These are phyloP conservation scores for Todiramphus chloris DNA, from an alignment of 2,113 vertebrate genomes.

Conservation along the genomic window DNA sequence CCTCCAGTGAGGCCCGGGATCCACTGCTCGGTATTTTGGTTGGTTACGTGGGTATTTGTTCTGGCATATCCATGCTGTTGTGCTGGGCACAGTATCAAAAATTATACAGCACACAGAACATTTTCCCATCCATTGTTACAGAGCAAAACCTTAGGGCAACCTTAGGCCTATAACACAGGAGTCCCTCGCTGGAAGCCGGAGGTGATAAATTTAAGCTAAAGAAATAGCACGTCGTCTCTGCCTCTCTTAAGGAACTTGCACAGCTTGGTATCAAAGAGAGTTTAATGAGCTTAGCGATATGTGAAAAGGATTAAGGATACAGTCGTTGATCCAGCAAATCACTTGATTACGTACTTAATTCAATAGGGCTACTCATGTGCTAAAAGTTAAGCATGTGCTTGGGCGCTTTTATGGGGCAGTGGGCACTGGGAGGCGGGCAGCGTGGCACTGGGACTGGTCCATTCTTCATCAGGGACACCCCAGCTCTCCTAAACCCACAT, in stretches of 20 bases:
- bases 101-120: neutral
- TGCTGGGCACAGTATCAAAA: slow-evolving; percentile 57
- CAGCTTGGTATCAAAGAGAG: slow-evolving; percentile 60
- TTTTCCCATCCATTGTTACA: slow-evolving; percentile 59
- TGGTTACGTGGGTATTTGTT: slow-evolving; percentile 52
- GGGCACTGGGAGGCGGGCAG: neutral
- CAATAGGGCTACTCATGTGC: slow-evolving; percentile 46
- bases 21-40: slow-evolving; percentile 8
- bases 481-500: neutral
- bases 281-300: slow-evolving; percentile 65
- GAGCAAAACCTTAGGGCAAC: neutral
- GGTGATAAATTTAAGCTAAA: slow-evolving; percentile 19
- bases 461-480: neutral
- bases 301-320: slow-evolving; percentile 63
- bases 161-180: neutral
- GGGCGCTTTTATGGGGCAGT: neutral
- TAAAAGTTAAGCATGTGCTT: neutral
- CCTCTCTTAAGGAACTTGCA: slow-evolving; percentile 40
- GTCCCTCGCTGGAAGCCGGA: neutral
- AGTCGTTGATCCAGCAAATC: slow-evolving; percentile 56
- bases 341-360: slow-evolving; percentile 57
- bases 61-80: slow-evolving; percentile 41
- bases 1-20: neutral
- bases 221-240: neutral
- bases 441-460: neutral